Conservation (phyloP, 64 coral and sea anemone species). For the Montipora cactus region DNA sequence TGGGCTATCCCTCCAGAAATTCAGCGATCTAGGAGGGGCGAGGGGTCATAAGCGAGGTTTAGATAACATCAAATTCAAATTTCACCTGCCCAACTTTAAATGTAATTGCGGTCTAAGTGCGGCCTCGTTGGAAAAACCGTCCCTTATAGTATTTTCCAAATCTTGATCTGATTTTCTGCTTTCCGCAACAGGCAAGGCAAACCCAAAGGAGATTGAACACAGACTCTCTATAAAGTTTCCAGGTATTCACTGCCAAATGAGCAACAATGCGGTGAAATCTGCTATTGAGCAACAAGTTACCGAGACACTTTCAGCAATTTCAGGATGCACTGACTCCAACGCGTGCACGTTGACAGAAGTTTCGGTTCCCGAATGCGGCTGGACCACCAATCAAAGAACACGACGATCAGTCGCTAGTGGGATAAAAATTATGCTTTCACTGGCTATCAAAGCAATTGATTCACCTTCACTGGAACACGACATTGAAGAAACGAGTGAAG, state of each 20-base stretch:
- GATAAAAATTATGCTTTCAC: slow-evolving; percentile 3
- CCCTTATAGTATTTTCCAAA: neutral
- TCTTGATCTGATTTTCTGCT: neutral
- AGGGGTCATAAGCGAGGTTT: neutral
- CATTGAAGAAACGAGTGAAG: slow-evolving; percentile 42
- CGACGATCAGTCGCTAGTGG: neutral
- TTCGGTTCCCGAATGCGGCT: slow-evolving; percentile 11
- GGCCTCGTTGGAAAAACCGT: neutral
- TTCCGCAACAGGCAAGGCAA: neutral
- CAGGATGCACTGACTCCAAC: slow-evolving; percentile 12
- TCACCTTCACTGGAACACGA: neutral
- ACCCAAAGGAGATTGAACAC: slow-evolving; percentile 34
- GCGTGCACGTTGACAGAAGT: slow-evolving; percentile 11
- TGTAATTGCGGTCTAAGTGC: neutral
- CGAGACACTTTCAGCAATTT: neutral
- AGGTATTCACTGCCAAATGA: slow-evolving; percentile 20
- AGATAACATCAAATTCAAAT: neutral
- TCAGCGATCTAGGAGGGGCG: neutral
- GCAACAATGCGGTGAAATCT: neutral
- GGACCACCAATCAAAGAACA: neutral
- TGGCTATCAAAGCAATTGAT: slow-evolving; percentile 12
- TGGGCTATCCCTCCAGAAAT: neutral
- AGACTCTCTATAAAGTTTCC: neutral
- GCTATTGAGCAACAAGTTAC: neutral
- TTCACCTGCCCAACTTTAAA: neutral